Evolutionary conservation across 2,113 vertebrate genomes (phyloP), one percentile per base, ranked within the genome.

Genomic region (Amazona guildingii): DNA sequence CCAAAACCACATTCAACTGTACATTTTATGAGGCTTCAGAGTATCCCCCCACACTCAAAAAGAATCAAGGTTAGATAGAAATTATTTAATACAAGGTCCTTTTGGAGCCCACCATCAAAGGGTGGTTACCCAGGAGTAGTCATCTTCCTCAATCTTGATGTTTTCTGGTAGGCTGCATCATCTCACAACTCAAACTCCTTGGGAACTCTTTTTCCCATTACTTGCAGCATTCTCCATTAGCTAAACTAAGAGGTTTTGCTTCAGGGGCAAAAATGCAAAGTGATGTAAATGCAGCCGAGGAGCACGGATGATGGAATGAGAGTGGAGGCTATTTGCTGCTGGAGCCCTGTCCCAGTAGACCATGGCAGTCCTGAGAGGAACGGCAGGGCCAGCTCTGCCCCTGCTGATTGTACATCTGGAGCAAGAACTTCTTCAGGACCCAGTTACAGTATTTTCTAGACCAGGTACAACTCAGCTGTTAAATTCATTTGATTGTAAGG

Each of bases 131-230:
- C 75, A 66, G 55, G 66, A 49, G 57, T 13, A 51, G 83, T 95
- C 97, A 97, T 93, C 97, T 97, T 57, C 96, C 97, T 55, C 95
- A 97, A 57, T 96, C 96, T 37, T 98, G 97, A 63, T 89, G 97
- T 5, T 97, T 90, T 96, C 90, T 97, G 37, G 37, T 37, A 13
- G 27, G 4, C 20, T 64, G 11, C 43, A 13, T 44, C 28, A 1
- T 20, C 39, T 67, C 61, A 39, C 51, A 57, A 7, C 57, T 48
- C 66, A 35, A 6, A 18, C 10, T 64, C 28, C 3, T 1, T 2
- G 13, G 13, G 31, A 20, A 17, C 21, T 89, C 19, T 82, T 16
- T 79, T 64, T n/a, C 24, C 49, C 55, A 2, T 23, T 59, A 11
- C 54, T 54, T 61, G 31, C 44, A 46, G 7, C 7, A 0, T 69